A percentile compares a stretch with the other conserved stretches of the same genome.
Evolutionary conservation across 2,797 vertebrate species (phyloP).

Genomic region (Malurus splendens): DNA sequence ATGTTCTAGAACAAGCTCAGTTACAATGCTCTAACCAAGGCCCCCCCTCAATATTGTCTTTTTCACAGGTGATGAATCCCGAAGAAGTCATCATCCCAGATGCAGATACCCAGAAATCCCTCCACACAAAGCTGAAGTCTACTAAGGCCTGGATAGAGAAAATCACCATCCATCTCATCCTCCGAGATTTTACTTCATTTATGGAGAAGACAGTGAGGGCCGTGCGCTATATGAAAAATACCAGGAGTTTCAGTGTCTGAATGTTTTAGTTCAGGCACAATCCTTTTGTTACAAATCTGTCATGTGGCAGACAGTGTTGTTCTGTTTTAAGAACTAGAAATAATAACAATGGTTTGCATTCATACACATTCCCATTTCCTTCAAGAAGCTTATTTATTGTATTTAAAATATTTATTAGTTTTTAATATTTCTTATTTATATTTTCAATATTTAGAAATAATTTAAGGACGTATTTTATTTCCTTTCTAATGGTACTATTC

Average conservation of each 20-base stretch:
- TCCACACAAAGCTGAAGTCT: slow-evolving; percentile 46
- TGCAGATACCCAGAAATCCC: slow-evolving; percentile 23
- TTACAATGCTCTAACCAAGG: neutral
- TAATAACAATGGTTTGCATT: slow-evolving; percentile 41
- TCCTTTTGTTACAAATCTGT: slow-evolving; percentile 61
- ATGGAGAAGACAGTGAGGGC: slow-evolving; percentile 70
- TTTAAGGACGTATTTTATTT: slow-evolving; percentile 21
- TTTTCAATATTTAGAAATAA: slow-evolving; percentile 49
- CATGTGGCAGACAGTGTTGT: slow-evolving; percentile 65
- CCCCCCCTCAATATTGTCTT: neutral
- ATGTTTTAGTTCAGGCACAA: slow-evolving; percentile 45
- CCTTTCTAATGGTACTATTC: neutral
- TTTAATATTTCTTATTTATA: slow-evolving; percentile 66
- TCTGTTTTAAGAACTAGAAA: slow-evolving; percentile 71
- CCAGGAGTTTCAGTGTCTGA: slow-evolving; percentile 36
- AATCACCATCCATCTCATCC: slow-evolving; percentile 69
- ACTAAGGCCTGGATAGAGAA: slow-evolving; percentile 66
- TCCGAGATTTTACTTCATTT: slow-evolving; percentile 73
- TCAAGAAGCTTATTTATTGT: slow-evolving; percentile 71
- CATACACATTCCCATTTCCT: slow-evolving; percentile 31
- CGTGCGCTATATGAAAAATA: slow-evolving; percentile 48
- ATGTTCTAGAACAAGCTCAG: neutral
- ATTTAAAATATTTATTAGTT: slow-evolving; percentile 72
- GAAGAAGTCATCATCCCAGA: slow-evolving; percentile 13
- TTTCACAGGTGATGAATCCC: slow-evolving; percentile 65